phyloP scores from a whole-genome alignment of 2,113 vertebrate genomes.

The Channa maculata region DNA sequence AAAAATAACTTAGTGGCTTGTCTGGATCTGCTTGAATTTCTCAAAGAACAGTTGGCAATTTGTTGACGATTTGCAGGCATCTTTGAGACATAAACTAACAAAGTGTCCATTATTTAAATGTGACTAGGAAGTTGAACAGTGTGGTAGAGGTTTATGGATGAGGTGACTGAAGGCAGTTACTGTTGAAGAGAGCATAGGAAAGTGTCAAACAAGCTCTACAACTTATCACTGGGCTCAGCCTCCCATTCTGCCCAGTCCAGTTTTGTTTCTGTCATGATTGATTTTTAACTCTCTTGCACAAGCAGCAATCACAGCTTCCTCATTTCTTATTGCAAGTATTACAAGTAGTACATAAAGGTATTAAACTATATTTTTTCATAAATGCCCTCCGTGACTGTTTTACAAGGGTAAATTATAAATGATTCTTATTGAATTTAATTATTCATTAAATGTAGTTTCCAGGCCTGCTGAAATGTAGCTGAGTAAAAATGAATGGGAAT shows the following conservation, averaged over 20 bases:
- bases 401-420: neutral
- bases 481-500: too few relatives aligned
- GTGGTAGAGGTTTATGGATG: constrained; percentile 10
- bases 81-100: constrained; percentile 22
- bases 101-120: constrained; percentile 18
- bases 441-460: too few relatives aligned
- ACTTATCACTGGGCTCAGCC: constrained; percentile 71
- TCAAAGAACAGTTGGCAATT: neutral
- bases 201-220: constrained; percentile 69
- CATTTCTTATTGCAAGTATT: neutral
- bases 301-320: constrained; percentile 41
- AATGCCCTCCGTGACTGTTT: neutral
- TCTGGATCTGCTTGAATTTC: neutral
- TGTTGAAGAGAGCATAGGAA: constrained; percentile 63
- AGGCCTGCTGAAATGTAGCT: too few relatives aligned
- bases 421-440: too few relatives aligned
- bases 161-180: constrained; percentile 56
- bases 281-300: constrained; percentile 5
- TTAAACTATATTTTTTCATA: too few relatives aligned
- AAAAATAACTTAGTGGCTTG: neutral
- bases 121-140: constrained; percentile 9
- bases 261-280: constrained; percentile 65
- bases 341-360: neutral
- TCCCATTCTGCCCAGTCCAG: constrained; percentile 73
- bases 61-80: constrained; percentile 8